A percentile compares a stretch with the other conserved stretches of the same genome.
These are phyloP conservation scores for Porites divaricata DNA, from an alignment of 92 coral and sea anemone genomes.

Conservation along the genomic window DNA sequence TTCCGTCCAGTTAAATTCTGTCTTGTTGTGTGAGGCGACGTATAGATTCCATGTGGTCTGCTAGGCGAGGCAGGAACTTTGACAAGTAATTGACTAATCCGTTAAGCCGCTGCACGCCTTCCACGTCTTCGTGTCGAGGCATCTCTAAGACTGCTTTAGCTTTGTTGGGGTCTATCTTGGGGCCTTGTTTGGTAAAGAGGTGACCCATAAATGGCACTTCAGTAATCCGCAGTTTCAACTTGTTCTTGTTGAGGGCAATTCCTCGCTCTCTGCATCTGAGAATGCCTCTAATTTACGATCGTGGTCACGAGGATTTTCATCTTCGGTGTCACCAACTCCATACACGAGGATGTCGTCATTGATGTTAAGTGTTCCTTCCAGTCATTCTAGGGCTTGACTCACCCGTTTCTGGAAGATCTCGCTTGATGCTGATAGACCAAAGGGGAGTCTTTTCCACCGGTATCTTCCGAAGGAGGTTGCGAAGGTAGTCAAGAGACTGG, in stretches of 20 bases:
- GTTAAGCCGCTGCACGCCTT: slow-evolving; percentile 56
- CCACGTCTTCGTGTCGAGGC: slow-evolving; percentile 51
- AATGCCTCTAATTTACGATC: slow-evolving; percentile 34
- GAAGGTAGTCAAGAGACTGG: slow-evolving; percentile 63
- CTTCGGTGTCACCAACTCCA: slow-evolving; percentile 34
- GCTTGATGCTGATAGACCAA: slow-evolving; percentile 49
- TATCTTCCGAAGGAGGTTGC: slow-evolving; percentile 64
- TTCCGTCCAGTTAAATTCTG: slow-evolving; percentile 14
- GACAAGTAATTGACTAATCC: slow-evolving; percentile 55
- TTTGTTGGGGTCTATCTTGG: slow-evolving; percentile 55
- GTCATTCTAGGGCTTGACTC: slow-evolving; percentile 56
- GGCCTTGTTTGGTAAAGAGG: slow-evolving; percentile 35
- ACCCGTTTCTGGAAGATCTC: slow-evolving; percentile 61
- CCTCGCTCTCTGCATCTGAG: slow-evolving; percentile 55
- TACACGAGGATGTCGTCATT: slow-evolving; percentile 62
- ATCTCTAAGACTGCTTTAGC: slow-evolving; percentile 52
- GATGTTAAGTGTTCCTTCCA: slow-evolving; percentile 49
- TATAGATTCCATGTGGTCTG: slow-evolving; percentile 11
- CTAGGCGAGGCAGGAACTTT: slow-evolving; percentile 21
- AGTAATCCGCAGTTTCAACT: slow-evolving; percentile 28
- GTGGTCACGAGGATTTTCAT: slow-evolving; percentile 48
- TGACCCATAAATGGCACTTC: slow-evolving; percentile 69
- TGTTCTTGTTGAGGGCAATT: slow-evolving; percentile 48
- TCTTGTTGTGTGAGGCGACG: slow-evolving; percentile 5
- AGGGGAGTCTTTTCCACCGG: slow-evolving; percentile 55